These are phyloP conservation scores for Genyomyrus donnyi DNA, from an alignment of 2,113 vertebrate genomes.

Conservation along the genomic window DNA sequence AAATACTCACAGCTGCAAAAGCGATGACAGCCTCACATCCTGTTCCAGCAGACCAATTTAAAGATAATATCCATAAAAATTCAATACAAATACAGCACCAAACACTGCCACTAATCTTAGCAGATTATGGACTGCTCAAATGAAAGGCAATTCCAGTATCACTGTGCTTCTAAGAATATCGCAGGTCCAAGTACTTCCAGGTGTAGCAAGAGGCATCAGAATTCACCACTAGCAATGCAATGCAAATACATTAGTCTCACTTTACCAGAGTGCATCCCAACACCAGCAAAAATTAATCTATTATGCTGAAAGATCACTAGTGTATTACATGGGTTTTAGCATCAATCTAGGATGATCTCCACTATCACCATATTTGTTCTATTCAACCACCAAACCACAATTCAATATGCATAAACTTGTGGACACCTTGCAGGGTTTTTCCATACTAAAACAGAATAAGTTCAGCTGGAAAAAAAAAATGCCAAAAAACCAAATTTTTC, in stretches of 20 bases:
- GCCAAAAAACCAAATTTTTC: not conserved
- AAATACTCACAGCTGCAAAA: conserved; percentile 19
- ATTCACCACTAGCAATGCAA: not conserved
- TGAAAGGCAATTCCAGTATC: not conserved
- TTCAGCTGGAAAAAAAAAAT: not conserved
- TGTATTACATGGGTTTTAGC: not conserved
- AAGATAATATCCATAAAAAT: conserved; percentile 19
- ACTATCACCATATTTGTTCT: not conserved
- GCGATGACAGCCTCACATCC: not conserved
- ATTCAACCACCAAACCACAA: not conserved
- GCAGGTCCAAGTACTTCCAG: not conserved
- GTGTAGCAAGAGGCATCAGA: not conserved
- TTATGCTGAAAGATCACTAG: not conserved
- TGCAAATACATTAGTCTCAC: not conserved
- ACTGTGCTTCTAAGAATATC: not conserved
- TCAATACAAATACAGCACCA: not conserved
- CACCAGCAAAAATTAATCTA: not conserved
- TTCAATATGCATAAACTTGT: not conserved
- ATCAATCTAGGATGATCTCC: not conserved
- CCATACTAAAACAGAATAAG: not conserved
- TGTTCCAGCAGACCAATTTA: not conserved
- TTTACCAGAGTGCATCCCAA: not conserved
- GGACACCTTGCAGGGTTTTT: not conserved
- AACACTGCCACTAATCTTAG: conserved; percentile 13
- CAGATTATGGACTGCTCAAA: not conserved